phyloP scores from a whole-genome alignment of 2,797 vertebrate genomes.

The Botia almorhae region DNA sequence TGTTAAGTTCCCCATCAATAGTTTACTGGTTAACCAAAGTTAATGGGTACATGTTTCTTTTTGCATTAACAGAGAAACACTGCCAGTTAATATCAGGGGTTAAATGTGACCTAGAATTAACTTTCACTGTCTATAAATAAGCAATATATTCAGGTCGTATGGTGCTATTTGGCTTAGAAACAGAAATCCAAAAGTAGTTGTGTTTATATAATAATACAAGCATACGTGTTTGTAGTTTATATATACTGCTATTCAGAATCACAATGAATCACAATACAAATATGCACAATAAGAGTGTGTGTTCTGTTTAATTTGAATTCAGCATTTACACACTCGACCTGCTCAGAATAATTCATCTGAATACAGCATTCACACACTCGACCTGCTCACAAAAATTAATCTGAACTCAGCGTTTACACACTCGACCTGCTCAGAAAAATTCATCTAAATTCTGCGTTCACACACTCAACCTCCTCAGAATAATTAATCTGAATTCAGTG shows the following conservation, averaged over 20 bases:
- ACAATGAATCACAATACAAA: not conserved
- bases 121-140: not conserved
- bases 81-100: not conserved
- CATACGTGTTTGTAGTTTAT: not conserved
- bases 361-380: no score
- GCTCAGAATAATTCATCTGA: not conserved
- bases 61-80: not conserved
- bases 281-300: not conserved
- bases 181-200: not conserved
- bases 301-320: not conserved
- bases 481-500: no score
- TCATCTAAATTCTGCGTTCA: no score
- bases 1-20: not conserved
- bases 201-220: constrained; percentile 2
- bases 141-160: not conserved
- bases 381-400: no score
- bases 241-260: not conserved
- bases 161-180: not conserved
- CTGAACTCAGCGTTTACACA: no score
- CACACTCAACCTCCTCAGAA: no score
- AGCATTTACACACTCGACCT: not conserved
- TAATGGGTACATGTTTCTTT: not conserved
- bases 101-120: not conserved
- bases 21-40: not conserved
- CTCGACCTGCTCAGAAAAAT: no score